Percentiles rank a stretch among this genome's conserved stretches.
Evolutionary conservation across 2,797 vertebrate genomes (phyloP).

Genomic region (Oophaga sylvatica): DNA sequence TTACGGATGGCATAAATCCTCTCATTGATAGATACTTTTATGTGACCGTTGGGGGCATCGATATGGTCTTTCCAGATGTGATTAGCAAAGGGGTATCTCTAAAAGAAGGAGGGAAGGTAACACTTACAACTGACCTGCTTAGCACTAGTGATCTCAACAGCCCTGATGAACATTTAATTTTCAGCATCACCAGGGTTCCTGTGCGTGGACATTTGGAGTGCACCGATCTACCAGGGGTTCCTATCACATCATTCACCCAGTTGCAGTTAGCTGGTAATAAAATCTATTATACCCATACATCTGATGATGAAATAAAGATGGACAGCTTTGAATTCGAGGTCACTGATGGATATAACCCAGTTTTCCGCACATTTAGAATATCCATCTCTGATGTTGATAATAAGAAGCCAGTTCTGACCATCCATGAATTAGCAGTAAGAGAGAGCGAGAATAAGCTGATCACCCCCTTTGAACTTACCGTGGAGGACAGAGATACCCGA

Average conservation of each 20-base stretch:
- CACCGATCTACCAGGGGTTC: slow-evolving; percentile 85
- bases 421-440: slow-evolving; percentile 83
- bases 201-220: slow-evolving; percentile 91
- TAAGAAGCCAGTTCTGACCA: slow-evolving; percentile 91
- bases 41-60: slow-evolving; percentile 88
- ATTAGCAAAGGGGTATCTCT: slow-evolving; percentile 94
- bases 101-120: slow-evolving; percentile 92
- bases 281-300: slow-evolving; percentile 92
- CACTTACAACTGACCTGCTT: slow-evolving; percentile 91
- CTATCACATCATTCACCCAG: slow-evolving; percentile 90
- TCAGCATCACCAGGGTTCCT: slow-evolving; percentile 91
- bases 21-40: slow-evolving; percentile 97
- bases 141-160: slow-evolving; percentile 96
- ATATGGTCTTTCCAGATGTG: slow-evolving; percentile 92
- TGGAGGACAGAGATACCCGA: slow-evolving; percentile 90
- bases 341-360: slow-evolving; percentile 92
- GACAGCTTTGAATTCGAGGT: slow-evolving; percentile 98
- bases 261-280: slow-evolving; percentile 95
- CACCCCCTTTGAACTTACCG: slow-evolving; percentile 93
- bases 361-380: slow-evolving; percentile 94
- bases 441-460: slow-evolving; percentile 90
- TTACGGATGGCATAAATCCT: slow-evolving; percentile 92
- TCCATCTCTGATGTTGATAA: slow-evolving; percentile 95
- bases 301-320: slow-evolving; percentile 94
- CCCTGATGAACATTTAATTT: slow-evolving; percentile 92